Conservation (phyloP, 2,888 invertebrate species). For the Dyspetes luteomarginatus region DNA sequence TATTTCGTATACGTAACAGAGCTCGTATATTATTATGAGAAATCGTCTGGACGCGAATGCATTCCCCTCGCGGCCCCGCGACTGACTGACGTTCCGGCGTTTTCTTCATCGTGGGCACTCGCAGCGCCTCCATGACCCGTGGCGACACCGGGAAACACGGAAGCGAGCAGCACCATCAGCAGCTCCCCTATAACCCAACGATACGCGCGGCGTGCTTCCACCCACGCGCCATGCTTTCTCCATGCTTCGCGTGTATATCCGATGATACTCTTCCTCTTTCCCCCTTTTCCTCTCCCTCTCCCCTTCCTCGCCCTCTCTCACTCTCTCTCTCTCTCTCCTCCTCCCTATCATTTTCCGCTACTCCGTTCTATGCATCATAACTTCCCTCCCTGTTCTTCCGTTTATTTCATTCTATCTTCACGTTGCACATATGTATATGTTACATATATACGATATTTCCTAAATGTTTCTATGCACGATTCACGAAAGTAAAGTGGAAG, state of each 20-base stretch:
- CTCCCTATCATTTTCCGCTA: conserved; percentile 22
- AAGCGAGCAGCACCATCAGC: conserved; percentile 42
- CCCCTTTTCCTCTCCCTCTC: conserved; percentile 9
- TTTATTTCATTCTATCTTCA: conserved; percentile 17
- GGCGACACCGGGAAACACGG: conserved; percentile 79
- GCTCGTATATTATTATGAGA: conserved; percentile 21
- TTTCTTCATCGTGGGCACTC: conserved; percentile 72
- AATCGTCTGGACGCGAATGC: conserved; percentile 68
- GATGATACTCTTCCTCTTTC: conserved; percentile 25
- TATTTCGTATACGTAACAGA: neutral
- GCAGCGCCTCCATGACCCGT: conserved; percentile 82
- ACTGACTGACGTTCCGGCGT: conserved; percentile 80
- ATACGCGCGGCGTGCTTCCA: conserved; percentile 58
- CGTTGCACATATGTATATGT: neutral
- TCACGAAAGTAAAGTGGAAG: too few species aligned
- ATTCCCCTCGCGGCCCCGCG: conserved; percentile 81
- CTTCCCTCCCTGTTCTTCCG: conserved; percentile 32
- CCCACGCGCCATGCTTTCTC: conserved; percentile 64
- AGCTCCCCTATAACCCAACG: neutral
- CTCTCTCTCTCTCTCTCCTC: neutral
- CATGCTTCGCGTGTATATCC: conserved; percentile 44
- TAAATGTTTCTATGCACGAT: too few species aligned
- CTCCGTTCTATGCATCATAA: conserved; percentile 1
- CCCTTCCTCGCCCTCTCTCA: conserved; percentile 10
- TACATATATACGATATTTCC: too few species aligned